phyloP scores from a whole-genome alignment of 2,113 vertebrate species.

The Chrysochloris asiatica region DNA sequence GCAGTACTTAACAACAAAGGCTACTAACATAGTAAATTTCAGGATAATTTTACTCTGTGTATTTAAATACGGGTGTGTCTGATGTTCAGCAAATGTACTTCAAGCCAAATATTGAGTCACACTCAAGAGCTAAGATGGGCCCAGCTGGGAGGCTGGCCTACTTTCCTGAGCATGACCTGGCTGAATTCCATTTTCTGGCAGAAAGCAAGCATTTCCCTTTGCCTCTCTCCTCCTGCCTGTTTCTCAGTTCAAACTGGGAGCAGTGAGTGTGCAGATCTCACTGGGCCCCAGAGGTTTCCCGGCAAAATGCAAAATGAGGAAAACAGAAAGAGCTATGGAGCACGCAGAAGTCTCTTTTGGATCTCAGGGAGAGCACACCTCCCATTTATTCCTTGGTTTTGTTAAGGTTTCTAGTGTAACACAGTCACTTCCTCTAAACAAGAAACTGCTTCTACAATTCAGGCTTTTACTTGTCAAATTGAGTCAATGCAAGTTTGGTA shows the following conservation, averaged over 20 bases:
- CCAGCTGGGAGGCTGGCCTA: conserved; percentile 11
- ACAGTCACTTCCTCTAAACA: conserved; percentile 1
- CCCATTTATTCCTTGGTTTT: not conserved
- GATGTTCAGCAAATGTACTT: conserved; percentile 40
- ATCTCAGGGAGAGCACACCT: not conserved
- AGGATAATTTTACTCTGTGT: conserved; percentile 7
- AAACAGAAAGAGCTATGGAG: not conserved
- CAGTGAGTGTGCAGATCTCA: not conserved
- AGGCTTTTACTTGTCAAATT: not conserved
- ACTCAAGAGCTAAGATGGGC: not conserved
- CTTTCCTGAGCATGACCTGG: conserved; percentile 41
- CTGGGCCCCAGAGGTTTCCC: not conserved
- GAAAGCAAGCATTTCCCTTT: not conserved
- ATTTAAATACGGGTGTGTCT: conserved; percentile 60
- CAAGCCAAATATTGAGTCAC: conserved; percentile 2
- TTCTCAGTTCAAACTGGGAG: not conserved
- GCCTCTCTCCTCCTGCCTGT: not conserved
- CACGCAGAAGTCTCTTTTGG: not conserved
- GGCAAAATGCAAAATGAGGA: not conserved
- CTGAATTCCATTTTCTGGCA: not conserved
- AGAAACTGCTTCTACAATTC: not conserved
- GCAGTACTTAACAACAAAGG: no score
- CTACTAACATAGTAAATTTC: conserved; percentile 9
- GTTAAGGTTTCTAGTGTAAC: not conserved
- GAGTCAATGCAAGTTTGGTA: not conserved